phyloP scores from a whole-genome alignment of 2,113 vertebrate genomes.

The Nothoprocta perdicaria region DNA sequence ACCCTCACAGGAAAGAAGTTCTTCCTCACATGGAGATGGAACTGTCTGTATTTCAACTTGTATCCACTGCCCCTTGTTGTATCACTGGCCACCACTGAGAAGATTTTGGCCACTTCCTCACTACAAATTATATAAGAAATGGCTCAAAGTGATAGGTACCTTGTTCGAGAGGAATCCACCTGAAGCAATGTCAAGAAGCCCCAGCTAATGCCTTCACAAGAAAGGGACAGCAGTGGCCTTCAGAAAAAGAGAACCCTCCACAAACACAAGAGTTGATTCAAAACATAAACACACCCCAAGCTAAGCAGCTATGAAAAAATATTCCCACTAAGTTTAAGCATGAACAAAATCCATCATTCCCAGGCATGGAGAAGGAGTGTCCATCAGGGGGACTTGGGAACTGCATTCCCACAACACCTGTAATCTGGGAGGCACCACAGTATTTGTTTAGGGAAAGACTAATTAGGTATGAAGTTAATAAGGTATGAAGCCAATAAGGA shows the following conservation, averaged over 20 bases:
- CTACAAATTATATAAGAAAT: not conserved
- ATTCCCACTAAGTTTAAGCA: not conserved
- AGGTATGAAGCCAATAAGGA: too few relatives aligned
- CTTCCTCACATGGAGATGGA: too few relatives aligned
- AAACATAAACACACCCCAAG: constrained; percentile 31
- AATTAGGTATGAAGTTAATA: constrained; percentile 39
- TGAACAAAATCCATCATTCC: constrained; percentile 46
- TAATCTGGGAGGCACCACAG: not conserved
- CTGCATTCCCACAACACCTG: not conserved
- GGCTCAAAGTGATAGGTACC: not conserved
- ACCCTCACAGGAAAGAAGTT: too few relatives aligned
- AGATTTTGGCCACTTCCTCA: too few relatives aligned
- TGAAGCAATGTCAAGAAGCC: not conserved
- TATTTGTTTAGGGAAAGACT: constrained; percentile 59
- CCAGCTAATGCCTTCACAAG: not conserved
- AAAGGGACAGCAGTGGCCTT: not conserved
- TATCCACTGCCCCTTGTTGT: too few relatives aligned
- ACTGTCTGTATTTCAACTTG: too few relatives aligned
- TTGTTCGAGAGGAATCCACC: not conserved
- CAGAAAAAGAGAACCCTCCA: not conserved
- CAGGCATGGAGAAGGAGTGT: not conserved
- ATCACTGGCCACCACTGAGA: too few relatives aligned
- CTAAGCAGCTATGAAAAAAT: constrained; percentile 32
- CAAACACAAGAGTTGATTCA: not conserved
- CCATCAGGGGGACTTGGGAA: not conserved